These are phyloP conservation scores for Drepana arcuata DNA, from an alignment of 1,140 invertebrate species.

Conservation along the genomic window DNA sequence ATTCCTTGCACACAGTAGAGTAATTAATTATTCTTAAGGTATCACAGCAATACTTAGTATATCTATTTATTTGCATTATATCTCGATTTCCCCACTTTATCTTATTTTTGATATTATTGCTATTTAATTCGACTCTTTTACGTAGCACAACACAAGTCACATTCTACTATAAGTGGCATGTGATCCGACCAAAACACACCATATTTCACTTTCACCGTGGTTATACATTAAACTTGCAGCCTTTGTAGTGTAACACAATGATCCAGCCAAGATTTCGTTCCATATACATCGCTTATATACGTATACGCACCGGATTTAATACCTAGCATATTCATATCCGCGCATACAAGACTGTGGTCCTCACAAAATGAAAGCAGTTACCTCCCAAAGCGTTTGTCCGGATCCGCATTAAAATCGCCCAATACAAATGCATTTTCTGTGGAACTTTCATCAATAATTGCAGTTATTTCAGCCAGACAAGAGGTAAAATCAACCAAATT, in stretches of 20 bases:
- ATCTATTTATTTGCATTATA: not conserved
- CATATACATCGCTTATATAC: not conserved
- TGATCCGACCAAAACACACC: not conserved
- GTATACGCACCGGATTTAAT: not conserved
- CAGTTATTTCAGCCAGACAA: not conserved
- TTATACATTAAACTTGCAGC: not conserved
- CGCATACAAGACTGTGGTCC: not conserved
- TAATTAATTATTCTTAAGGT: not conserved
- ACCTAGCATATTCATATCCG: not conserved
- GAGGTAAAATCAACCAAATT: too few relatives aligned
- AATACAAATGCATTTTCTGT: not conserved
- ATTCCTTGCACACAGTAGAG: not conserved
- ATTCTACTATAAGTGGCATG: not conserved
- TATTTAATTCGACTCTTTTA: not conserved
- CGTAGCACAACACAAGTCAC: not conserved
- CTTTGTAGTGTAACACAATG: not conserved
- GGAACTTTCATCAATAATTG: not conserved
- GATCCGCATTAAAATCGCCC: not conserved
- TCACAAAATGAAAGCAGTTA: not conserved
- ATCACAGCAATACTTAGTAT: not conserved
- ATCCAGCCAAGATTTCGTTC: not conserved
- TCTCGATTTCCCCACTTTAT: not conserved
- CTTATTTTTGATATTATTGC: not conserved
- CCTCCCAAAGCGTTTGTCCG: not conserved
- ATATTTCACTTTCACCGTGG: not conserved